These are phyloP conservation scores for Brienomyrus brachyistius DNA, from an alignment of 2,113 vertebrate genomes.

Conservation along the genomic window DNA sequence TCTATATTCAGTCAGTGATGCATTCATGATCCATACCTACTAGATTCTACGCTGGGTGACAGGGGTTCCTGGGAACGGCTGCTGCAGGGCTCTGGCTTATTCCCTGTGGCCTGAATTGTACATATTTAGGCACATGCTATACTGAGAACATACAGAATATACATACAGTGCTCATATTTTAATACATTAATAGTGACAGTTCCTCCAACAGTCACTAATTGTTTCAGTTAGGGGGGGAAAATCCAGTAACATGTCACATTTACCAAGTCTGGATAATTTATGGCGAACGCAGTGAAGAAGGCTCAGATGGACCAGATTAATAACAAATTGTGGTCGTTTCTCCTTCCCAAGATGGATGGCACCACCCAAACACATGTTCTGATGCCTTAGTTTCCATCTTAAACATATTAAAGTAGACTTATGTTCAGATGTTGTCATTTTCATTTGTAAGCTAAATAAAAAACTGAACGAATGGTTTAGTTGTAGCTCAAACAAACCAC, in stretches of 20 bases:
- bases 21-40: background rate
- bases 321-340: background rate
- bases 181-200: background rate
- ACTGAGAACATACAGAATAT: background rate
- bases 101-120: background rate
- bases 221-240: too few relatives aligned
- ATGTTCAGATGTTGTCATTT: background rate
- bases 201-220: background rate
- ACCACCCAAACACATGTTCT: background rate
- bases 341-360: background rate
- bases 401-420: background rate
- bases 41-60: background rate
- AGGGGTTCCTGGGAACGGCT: background rate
- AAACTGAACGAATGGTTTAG: background rate
- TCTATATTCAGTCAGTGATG: background rate
- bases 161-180: background rate
- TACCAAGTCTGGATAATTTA: background rate
- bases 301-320: background rate
- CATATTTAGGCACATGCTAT: background rate
- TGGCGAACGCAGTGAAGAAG: background rate
- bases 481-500: background rate
- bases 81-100: background rate
- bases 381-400: background rate
- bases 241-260: background rate
- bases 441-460: background rate